phyloP scores from a whole-genome alignment of 2,888 invertebrate species.

The Erebia palarica region DNA sequence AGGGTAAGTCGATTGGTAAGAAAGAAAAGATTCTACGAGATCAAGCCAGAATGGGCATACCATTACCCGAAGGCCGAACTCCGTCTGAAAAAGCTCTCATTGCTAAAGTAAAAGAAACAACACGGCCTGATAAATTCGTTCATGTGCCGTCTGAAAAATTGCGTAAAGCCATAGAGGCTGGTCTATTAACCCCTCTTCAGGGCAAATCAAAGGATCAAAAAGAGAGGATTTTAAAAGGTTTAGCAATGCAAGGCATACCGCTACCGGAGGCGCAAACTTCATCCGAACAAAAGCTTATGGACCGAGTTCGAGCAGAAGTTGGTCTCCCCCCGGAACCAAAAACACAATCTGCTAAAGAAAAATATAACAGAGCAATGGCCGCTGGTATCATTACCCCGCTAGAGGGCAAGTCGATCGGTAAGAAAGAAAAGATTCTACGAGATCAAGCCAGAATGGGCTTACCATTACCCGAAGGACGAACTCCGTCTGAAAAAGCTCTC shows the following conservation, averaged over 20 bases:
- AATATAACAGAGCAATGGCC: conserved; percentile 41
- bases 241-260: conserved; percentile 38
- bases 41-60: conserved; percentile 35
- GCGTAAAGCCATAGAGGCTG: conserved; percentile 22
- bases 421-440: conserved; percentile 47
- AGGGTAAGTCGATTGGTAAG: conserved; percentile 44
- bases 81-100: conserved; percentile 35
- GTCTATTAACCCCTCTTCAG: conserved; percentile 40
- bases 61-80: conserved; percentile 39
- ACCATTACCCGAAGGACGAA: conserved; percentile 47
- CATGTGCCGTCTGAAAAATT: too few relatives aligned
- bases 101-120: conserved; percentile 15
- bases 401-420: conserved; percentile 46
- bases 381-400: conserved; percentile 46
- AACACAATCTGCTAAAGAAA: conserved; percentile 37
- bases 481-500: conserved; percentile 48
- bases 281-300: conserved; percentile 39
- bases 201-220: conserved; percentile 41
- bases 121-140: conserved; percentile 15
- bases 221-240: conserved; percentile 36
- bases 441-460: conserved; percentile 44
- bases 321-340: conserved; percentile 43
- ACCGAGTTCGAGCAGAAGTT: conserved; percentile 30
- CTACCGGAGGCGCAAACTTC: conserved; percentile 32
- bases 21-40: conserved; percentile 41